A percentile compares a stretch with the other conserved stretches of the same genome.
phyloP scores from a whole-genome alignment of 2,797 vertebrate genomes.

The Selene dorsalis region DNA sequence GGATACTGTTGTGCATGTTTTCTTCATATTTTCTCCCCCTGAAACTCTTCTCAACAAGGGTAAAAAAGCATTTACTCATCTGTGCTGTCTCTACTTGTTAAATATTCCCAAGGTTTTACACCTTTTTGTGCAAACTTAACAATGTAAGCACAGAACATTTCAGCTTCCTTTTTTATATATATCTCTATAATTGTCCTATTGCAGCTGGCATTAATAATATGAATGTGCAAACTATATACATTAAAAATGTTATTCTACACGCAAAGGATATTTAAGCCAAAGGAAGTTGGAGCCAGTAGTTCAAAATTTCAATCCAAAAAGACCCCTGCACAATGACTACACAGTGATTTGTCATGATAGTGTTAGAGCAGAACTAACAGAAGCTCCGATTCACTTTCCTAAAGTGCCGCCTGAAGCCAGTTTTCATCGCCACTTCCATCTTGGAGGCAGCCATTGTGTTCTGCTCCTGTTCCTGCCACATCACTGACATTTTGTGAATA shows the following conservation, averaged over 20 bases:
- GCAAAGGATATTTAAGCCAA: neutral
- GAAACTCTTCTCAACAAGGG: conserved; percentile 23
- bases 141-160: neutral
- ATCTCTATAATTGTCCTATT: neutral
- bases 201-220: neutral
- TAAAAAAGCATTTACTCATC: conserved; percentile 20
- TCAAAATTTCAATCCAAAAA: neutral
- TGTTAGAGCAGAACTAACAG: conserved; percentile 34
- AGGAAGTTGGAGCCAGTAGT: neutral
- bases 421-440: conserved; percentile 41
- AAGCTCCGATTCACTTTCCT: conserved; percentile 36
- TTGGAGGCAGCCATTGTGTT: conserved; percentile 57
- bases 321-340: neutral
- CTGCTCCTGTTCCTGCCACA: conserved; percentile 43
- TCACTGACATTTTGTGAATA: conserved; percentile 57
- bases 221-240: neutral
- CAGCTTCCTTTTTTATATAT: neutral
- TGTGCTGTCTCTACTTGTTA: conserved; percentile 15
- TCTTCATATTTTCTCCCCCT: neutral
- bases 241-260: too few relatives aligned
- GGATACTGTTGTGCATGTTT: conserved; percentile 2
- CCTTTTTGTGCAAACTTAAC: conserved; percentile 3
- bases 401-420: conserved; percentile 56
- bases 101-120: conserved; percentile 34
- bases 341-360: conserved; percentile 30